phyloP scores from a whole-genome alignment of 1,140 invertebrate genomes.

The Cyrtorhinus lividipennis region DNA sequence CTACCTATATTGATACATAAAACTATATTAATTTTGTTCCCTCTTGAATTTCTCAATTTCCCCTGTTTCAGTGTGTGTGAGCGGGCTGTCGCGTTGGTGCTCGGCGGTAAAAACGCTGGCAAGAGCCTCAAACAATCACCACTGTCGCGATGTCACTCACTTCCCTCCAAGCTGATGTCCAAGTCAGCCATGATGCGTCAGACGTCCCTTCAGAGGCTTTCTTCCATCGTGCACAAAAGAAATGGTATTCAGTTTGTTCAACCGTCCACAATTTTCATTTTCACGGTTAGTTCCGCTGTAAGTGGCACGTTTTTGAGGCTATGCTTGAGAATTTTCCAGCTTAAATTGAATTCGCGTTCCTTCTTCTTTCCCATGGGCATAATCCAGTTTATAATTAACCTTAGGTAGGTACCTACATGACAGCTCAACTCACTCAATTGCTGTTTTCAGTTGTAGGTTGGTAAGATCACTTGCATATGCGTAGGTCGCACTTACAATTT shows the following conservation, averaged over 20 bases:
- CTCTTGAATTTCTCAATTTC: too few relatives aligned
- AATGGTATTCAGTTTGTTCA: slow-evolving; percentile 27
- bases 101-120: slow-evolving; percentile 5
- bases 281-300: neutral
- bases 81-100: neutral
- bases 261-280: slow-evolving; percentile 14
- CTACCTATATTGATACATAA: too few relatives aligned
- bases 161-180: slow-evolving; percentile 32
- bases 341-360: neutral
- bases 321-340: neutral
- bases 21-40: too few relatives aligned
- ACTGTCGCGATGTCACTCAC: slow-evolving; percentile 20
- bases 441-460: too few relatives aligned
- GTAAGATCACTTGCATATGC: too few relatives aligned
- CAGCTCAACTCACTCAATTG: too few relatives aligned
- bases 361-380: too few relatives aligned
- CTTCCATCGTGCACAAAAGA: slow-evolving; percentile 43
- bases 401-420: too few relatives aligned
- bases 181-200: slow-evolving; percentile 43
- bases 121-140: neutral
- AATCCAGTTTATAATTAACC: too few relatives aligned
- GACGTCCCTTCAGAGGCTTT: slow-evolving; percentile 48
- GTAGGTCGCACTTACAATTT: too few relatives aligned
- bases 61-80: slow-evolving; percentile 7
- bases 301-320: neutral